phyloP scores from a whole-genome alignment of 1,140 invertebrate species.

The Belonocnema kinseyi region DNA sequence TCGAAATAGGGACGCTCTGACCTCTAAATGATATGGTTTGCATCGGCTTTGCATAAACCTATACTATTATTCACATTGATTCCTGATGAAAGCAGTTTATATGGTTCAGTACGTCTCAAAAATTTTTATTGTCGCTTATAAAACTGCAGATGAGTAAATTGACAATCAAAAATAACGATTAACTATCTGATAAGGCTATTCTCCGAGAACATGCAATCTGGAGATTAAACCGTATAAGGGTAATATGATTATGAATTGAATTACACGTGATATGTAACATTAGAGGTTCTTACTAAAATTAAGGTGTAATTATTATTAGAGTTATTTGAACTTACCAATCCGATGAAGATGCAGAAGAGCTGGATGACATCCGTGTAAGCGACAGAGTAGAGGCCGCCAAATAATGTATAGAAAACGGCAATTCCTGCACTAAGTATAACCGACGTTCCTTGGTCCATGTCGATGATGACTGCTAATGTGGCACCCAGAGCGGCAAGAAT shows the following conservation, averaged over 20 bases:
- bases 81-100: not conserved
- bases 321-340: constrained; percentile 81
- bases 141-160: not conserved
- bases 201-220: not conserved
- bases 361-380: constrained; percentile 99
- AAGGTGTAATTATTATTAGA: not conserved
- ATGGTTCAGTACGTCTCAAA: not conserved
- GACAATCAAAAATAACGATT: not conserved
- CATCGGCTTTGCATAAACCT: constrained; percentile 19
- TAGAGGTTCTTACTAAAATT: not conserved
- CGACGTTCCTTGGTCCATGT: constrained; percentile 93
- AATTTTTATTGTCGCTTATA: not conserved
- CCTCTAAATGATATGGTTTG: constrained; percentile 3
- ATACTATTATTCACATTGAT: not conserved
- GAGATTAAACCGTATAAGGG: not conserved
- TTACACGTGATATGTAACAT: not conserved
- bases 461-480: constrained; percentile 96
- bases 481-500: constrained; percentile 97
- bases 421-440: constrained; percentile 97
- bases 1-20: constrained; percentile 15
- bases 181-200: not conserved
- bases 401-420: constrained; percentile 97
- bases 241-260: constrained; percentile 8
- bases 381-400: constrained; percentile 98
- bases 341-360: constrained; percentile 98